Percentiles rank a stretch among this genome's conserved stretches.
These are phyloP conservation scores for Hemitrygon akajei DNA, from an alignment of 2,797 vertebrate genomes.

Conservation along the genomic window DNA sequence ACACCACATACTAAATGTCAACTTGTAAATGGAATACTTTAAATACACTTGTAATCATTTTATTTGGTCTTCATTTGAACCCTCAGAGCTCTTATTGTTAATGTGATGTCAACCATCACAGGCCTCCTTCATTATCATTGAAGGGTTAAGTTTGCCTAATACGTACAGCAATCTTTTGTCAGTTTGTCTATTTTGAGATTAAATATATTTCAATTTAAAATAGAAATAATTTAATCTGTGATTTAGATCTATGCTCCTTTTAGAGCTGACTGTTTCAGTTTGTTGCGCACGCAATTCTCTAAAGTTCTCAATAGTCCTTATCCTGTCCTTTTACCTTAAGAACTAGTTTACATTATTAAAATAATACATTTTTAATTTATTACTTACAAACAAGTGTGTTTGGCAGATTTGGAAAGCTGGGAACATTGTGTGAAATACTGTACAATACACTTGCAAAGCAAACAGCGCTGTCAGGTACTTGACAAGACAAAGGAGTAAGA, in stretches of 20 bases:
- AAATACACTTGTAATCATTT: neutral
- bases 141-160: neutral
- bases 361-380: neutral
- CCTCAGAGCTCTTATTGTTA: neutral
- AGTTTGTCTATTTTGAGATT: neutral
- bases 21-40: constrained; percentile 1
- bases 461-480: neutral
- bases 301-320: neutral
- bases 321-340: neutral
- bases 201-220: neutral
- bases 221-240: neutral
- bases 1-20: neutral
- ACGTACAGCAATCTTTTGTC: neutral
- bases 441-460: neutral
- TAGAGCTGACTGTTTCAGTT: neutral
- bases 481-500: neutral
- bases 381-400: neutral
- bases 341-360: neutral
- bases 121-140: neutral
- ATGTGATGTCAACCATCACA: neutral
- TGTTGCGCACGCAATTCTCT: neutral
- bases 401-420: neutral
- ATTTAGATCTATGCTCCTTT: neutral
- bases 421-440: neutral
- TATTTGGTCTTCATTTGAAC: neutral